Evolutionary conservation across 2,113 vertebrate species (phyloP), one percentile per base, ranked within the genome.

Genomic region (Alaudala cheleensis): DNA sequence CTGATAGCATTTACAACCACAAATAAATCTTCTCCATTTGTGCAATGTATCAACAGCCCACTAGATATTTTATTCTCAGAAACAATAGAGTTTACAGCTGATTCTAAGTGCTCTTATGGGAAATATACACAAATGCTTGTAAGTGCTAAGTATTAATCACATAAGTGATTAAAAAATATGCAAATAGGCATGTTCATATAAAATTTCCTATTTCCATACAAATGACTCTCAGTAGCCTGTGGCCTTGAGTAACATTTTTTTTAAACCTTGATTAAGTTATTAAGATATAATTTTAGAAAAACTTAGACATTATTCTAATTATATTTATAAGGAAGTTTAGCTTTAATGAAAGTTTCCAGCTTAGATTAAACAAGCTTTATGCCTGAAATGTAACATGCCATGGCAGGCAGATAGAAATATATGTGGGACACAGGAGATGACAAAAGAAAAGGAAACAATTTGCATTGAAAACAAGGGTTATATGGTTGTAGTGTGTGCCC

Each of bases 401-500:
- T 70, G 93, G 94, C 95, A 98, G 93, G 86, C 95, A 97, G 96
- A 97, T 96, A 97, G 98, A 97, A 97, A 98, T 98, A 98, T 97
- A 96, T 98, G 98, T 97, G 97, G 98, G 98, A 98, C 98, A 98
- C 92, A 87, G 77, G 97, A 93, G 96, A 97, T 71, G 77, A 92
- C 64, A 67, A 83, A 95, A 97, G 97, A 98, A 97, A 98, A 98
- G 97, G 82, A 98, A 96, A 98, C 96, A 98, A 98, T 98, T 98
- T 98, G 95, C 92, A 96, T 83, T 95, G 96, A 88, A 97, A 98
- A 98, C 97, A 98, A 98, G 97, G 95, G 98, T 98, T 97, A 97
- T 96, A 98, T 97, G 97, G 97, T 98, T 95, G 90, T 56, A 80
- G 92, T 96, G 94, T 95, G 95, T 98, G 98, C 98, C 94, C 92